Evolutionary conservation across 2,888 invertebrate species (phyloP).

Genomic region (Cerastoderma edule): DNA sequence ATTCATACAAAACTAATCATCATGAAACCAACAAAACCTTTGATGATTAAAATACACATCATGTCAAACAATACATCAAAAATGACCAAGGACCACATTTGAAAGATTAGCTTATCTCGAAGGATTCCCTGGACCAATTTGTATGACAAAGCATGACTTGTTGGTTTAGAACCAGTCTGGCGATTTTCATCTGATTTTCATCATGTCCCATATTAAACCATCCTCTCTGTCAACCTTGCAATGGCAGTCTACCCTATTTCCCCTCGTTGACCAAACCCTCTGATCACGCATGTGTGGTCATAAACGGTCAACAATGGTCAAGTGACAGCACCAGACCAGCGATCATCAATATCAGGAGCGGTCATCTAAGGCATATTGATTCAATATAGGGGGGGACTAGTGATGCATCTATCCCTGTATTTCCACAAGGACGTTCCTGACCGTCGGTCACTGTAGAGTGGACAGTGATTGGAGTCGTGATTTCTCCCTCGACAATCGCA

Average conservation of each 20-base stretch:
- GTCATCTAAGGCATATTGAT: slow-evolving; percentile 43
- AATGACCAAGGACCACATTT: too few relatives aligned
- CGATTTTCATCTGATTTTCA: too few relatives aligned
- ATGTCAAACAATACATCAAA: too few relatives aligned
- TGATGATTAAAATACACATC: too few relatives aligned
- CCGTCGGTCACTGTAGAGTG: slow-evolving; percentile 19
- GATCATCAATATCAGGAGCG: slow-evolving; percentile 45
- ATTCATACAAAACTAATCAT: too few relatives aligned
- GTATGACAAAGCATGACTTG: too few relatives aligned
- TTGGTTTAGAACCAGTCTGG: too few relatives aligned
- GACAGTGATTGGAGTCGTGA: slow-evolving; percentile 25
- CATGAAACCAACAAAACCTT: too few relatives aligned
- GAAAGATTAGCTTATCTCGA: too few relatives aligned
- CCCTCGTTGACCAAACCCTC: slow-evolving; percentile 8
- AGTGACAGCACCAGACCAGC: slow-evolving; percentile 34
- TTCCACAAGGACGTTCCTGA: slow-evolving; percentile 17
- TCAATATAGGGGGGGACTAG: slow-evolving; percentile 37
- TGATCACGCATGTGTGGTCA: slow-evolving; percentile 28
- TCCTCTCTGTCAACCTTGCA: slow-evolving; percentile 2
- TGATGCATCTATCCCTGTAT: slow-evolving; percentile 38
- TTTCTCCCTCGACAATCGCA: slow-evolving; percentile 20
- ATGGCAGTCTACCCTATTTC: slow-evolving; percentile 19
- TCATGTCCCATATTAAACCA: too few relatives aligned
- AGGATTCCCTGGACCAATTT: too few relatives aligned
- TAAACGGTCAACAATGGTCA: slow-evolving; percentile 38